Percentiles rank a stretch among this genome's conserved stretches.
phyloP scores from a whole-genome alignment of 2,888 invertebrate genomes.

The Epinotia nisella region DNA sequence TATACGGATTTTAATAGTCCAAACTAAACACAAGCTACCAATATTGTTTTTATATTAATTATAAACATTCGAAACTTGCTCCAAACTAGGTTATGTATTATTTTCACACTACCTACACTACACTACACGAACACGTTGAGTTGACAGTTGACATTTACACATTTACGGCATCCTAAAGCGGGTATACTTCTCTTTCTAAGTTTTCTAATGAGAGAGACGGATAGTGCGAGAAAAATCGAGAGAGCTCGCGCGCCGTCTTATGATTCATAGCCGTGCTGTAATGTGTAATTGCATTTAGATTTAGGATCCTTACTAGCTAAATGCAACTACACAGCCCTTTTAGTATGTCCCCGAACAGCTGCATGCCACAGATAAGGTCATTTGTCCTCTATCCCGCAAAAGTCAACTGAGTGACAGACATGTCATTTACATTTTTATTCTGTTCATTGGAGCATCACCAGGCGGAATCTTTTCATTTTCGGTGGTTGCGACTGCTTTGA shows the following conservation, averaged over 20 bases:
- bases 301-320: too few relatives aligned
- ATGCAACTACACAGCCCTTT: too few relatives aligned
- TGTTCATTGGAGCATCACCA: constrained; percentile 41
- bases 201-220: too few relatives aligned
- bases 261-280: too few relatives aligned
- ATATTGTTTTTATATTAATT: not conserved
- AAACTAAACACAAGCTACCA: not conserved
- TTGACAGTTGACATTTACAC: constrained; percentile 19
- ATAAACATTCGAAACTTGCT: not conserved
- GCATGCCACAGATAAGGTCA: constrained; percentile 22
- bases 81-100: constrained; percentile 22
- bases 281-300: too few relatives aligned
- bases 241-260: too few relatives aligned
- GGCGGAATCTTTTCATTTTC: constrained; percentile 52
- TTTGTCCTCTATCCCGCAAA: constrained; percentile 9
- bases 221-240: too few relatives aligned
- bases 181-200: too few relatives aligned
- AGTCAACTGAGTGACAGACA: constrained; percentile 35
- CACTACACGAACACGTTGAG: constrained; percentile 28
- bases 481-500: constrained; percentile 56
- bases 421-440: constrained; percentile 42
- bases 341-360: not conserved
- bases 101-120: not conserved
- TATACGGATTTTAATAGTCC: constrained; percentile 21
- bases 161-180: too few relatives aligned